Percentiles rank a stretch among this genome's conserved stretches.
phyloP scores from a whole-genome alignment of 2,113 vertebrate species.

The Apistogramma diplotaenia region DNA sequence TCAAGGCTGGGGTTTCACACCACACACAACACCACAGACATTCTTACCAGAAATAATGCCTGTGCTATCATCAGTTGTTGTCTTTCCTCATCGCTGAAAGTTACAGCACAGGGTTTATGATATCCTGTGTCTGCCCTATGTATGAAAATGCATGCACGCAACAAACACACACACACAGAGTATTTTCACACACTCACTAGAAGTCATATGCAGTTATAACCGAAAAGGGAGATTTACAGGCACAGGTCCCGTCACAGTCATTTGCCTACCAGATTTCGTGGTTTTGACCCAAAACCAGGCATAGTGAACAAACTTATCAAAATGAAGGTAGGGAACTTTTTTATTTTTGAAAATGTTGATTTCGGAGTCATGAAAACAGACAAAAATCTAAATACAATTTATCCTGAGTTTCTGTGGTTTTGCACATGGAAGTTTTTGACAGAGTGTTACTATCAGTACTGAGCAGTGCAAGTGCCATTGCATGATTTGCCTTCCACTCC shows the following conservation, averaged over 20 bases:
- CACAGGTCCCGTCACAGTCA: constrained; percentile 42
- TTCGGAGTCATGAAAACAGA: neutral
- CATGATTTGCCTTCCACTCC: constrained; percentile 24
- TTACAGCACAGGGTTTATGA: constrained; percentile 46
- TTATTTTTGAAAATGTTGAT: constrained; percentile 6
- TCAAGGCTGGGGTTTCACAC: constrained; percentile 63
- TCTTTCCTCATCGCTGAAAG: constrained; percentile 61
- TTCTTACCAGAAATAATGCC: constrained; percentile 72
- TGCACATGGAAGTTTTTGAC: constrained; percentile 54
- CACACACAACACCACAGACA: constrained; percentile 42
- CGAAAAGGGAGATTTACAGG: constrained; percentile 61
- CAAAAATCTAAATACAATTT: constrained; percentile 1
- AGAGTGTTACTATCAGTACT: constrained; percentile 62
- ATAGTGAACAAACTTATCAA: constrained; percentile 21
- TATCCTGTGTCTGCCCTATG: constrained; percentile 68
- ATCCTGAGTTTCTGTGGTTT: constrained; percentile 66
- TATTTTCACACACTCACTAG: constrained; percentile 4
- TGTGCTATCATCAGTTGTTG: constrained; percentile 42
- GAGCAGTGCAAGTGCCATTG: constrained; percentile 14
- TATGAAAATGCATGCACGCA: constrained; percentile 39
- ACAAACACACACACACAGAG: constrained; percentile 20
- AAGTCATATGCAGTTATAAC: constrained; percentile 21
- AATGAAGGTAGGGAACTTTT: constrained; percentile 32
- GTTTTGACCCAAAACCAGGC: constrained; percentile 40
- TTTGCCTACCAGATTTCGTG: constrained; percentile 66